Evolutionary conservation across 2,797 vertebrate species (phyloP).

Genomic region (Tragelaphus oryx): DNA sequence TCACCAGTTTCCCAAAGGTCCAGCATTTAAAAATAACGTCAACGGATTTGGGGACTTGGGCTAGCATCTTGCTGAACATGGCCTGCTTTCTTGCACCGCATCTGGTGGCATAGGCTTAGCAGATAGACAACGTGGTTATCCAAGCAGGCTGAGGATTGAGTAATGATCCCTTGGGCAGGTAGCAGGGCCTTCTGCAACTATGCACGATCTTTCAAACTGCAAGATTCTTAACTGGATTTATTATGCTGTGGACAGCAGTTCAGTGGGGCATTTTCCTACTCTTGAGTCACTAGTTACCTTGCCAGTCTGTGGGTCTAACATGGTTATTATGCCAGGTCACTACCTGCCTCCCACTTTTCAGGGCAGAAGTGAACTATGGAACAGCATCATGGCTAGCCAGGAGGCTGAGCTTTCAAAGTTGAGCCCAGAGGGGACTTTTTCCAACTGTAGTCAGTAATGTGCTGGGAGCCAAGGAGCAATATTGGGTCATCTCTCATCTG

Average conservation of each 20-base stretch:
- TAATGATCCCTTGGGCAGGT: conserved; percentile 12
- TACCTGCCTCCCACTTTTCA: not conserved
- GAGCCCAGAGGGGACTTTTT: not conserved
- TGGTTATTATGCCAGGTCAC: not conserved
- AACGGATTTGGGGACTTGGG: conserved; percentile 74
- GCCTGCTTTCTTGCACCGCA: not conserved
- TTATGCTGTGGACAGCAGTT: conserved; percentile 4
- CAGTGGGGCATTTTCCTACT: conserved; percentile 59
- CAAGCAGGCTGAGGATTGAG: conserved; percentile 19
- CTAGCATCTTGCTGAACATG: conserved; percentile 2
- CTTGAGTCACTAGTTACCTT: conserved; percentile 46
- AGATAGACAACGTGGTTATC: conserved; percentile 17
- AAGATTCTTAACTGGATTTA: not conserved
- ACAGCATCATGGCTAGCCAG: not conserved
- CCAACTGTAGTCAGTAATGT: conserved; percentile 30
- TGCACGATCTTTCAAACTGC: not conserved
- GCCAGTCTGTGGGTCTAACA: not conserved
- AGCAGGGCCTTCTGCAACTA: not conserved
- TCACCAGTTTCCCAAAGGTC: conserved; percentile 84
- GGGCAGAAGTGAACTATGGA: not conserved
- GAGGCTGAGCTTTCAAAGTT: conserved; percentile 39
- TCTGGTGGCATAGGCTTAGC: not conserved
- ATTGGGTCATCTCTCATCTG: not conserved
- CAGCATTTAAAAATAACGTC: conserved; percentile 88
- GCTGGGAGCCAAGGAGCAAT: conserved; percentile 22